Conservation (phyloP, 2,113 vertebrate species). For the Climacteris rufus region DNA sequence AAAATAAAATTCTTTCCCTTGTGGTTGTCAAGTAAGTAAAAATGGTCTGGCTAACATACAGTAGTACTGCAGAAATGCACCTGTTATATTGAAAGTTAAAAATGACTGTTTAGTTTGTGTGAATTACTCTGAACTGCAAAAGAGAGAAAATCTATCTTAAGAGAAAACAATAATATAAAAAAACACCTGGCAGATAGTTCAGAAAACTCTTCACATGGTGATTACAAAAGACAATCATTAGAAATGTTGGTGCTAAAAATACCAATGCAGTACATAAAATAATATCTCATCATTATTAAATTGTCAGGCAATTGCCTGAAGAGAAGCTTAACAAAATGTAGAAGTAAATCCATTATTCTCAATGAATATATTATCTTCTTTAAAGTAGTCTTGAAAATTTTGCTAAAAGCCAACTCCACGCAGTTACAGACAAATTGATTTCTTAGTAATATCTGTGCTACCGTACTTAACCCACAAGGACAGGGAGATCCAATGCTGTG, state of each 20-base stretch:
- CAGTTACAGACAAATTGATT: not conserved
- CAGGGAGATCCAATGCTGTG: not conserved
- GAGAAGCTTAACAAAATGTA: slow-evolving; percentile 25
- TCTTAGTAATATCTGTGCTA: not conserved
- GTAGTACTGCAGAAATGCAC: not conserved
- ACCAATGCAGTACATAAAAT: slow-evolving; percentile 16
- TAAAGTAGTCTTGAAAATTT: slow-evolving; percentile 3
- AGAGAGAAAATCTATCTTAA: not conserved
- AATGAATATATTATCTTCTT: not conserved
- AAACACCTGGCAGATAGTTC: not conserved
- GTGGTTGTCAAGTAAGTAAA: not conserved
- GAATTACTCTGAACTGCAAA: not conserved
- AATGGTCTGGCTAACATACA: not conserved
- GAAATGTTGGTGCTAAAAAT: slow-evolving; percentile 25
- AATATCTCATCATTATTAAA: slow-evolving; percentile 17
- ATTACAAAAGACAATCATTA: not conserved
- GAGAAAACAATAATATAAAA: not conserved
- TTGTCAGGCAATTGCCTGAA: not conserved
- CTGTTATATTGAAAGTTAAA: not conserved
- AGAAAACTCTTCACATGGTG: not conserved
- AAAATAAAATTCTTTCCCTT: not conserved
- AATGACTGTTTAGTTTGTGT: not conserved
- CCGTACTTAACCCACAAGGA: not conserved
- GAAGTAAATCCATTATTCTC: slow-evolving; percentile 10
- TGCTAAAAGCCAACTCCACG: not conserved